Conservation (phyloP, 2,888 invertebrate species). For the Cataglyphis rosenhaueri region DNA sequence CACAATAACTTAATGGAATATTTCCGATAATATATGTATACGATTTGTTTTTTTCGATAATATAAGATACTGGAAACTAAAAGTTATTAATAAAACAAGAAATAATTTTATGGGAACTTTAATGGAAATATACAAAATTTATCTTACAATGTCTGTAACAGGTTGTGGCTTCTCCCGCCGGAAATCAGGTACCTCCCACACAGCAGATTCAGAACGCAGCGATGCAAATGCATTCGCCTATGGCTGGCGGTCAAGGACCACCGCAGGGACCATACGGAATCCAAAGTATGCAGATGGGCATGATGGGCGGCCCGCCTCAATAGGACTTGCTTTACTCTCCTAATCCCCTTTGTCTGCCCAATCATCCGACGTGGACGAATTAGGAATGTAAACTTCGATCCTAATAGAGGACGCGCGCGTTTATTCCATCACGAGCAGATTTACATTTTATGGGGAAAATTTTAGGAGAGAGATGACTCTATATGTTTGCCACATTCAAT, state of each 20-base stretch:
- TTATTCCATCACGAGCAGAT: conserved; percentile 18
- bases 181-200: conserved; percentile 86
- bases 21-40: background rate
- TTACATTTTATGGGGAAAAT: conserved; percentile 43
- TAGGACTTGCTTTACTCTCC: conserved; percentile 81
- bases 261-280: conserved; percentile 83
- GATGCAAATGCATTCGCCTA: conserved; percentile 88
- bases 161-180: conserved; percentile 86
- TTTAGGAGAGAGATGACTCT: conserved; percentile 45
- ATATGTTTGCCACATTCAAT: background rate
- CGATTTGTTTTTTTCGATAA: background rate
- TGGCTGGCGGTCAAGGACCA: conserved; percentile 85
- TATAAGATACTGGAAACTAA: background rate
- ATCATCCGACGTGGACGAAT: conserved; percentile 74
- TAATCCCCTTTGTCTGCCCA: conserved; percentile 73
- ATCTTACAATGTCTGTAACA: conserved; percentile 65
- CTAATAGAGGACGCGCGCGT: background rate
- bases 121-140: background rate
- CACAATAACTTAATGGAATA: background rate
- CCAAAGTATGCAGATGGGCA: conserved; percentile 83
- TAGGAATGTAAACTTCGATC: conserved; percentile 46
- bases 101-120: background rate
- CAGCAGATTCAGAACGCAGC: conserved; percentile 87
- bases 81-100: background rate
- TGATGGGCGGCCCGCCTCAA: conserved; percentile 84